Conservation (phyloP, 2,888 invertebrate genomes). For the Chrysolina oricalcia region DNA sequence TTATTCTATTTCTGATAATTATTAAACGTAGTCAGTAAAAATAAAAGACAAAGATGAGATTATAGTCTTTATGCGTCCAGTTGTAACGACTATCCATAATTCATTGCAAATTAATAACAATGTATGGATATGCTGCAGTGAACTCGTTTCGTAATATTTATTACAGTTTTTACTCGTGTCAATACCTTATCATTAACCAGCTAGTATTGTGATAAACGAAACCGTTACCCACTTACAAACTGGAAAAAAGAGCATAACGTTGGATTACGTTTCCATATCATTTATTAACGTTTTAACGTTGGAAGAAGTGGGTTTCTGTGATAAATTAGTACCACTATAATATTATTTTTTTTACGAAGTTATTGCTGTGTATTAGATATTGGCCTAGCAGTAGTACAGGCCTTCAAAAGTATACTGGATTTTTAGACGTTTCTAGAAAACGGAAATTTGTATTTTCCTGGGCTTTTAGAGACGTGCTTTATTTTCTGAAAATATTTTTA, state of each 20-base stretch:
- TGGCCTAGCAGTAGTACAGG: background rate
- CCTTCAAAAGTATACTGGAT: too few relatives aligned
- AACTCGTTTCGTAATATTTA: slow-evolving; percentile 19
- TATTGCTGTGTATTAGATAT: background rate
- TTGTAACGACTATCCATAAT: slow-evolving; percentile 18
- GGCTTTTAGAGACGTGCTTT: too few relatives aligned
- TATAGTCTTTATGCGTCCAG: slow-evolving; percentile 18
- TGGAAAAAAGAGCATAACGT: slow-evolving; percentile 25
- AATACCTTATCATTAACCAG: slow-evolving; percentile 30
- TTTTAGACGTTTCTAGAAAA: too few relatives aligned
- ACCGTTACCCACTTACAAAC: slow-evolving; percentile 37
- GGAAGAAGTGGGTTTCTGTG: background rate
- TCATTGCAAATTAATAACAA: slow-evolving; percentile 21
- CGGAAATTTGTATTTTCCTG: too few relatives aligned
- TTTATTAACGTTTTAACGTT: background rate
- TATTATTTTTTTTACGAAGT: background rate
- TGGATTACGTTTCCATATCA: slow-evolving; percentile 11
- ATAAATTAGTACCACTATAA: background rate
- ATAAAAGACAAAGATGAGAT: slow-evolving; percentile 8
- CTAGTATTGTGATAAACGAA: slow-evolving; percentile 39
- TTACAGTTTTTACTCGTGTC: slow-evolving; percentile 28
- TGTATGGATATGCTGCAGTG: slow-evolving; percentile 7
- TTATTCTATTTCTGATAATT: slow-evolving; percentile 19
- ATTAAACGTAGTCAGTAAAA: background rate
- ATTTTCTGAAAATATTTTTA: too few relatives aligned